Evolutionary conservation across 2,888 invertebrate species (phyloP).

Genomic region (Tineola bisselliella): DNA sequence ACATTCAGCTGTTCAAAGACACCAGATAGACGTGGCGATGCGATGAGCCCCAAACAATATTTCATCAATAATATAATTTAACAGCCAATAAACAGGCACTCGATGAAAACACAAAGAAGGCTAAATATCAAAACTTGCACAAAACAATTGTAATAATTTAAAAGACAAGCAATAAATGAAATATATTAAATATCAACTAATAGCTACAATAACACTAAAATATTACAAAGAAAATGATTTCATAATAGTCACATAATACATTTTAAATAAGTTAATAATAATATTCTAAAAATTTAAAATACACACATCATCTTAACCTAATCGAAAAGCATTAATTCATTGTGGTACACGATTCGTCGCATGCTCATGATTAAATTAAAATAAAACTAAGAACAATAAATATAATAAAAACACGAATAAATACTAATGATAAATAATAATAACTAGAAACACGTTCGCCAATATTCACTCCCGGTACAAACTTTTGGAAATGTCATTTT

Average conservation of each 20-base stretch:
- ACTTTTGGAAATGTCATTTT: slow-evolving; percentile 32
- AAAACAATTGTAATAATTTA: slow-evolving; percentile 59
- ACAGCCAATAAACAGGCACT: slow-evolving; percentile 40
- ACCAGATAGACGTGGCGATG: background rate
- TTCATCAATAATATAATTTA: background rate
- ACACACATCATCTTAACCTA: slow-evolving; percentile 63
- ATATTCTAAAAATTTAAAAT: slow-evolving; percentile 68
- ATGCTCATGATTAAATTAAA: slow-evolving; percentile 34
- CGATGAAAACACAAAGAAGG: slow-evolving; percentile 53
- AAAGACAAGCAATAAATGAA: slow-evolving; percentile 55
- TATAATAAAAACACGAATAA: slow-evolving; percentile 25
- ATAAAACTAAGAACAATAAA: slow-evolving; percentile 32
- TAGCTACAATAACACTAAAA: slow-evolving; percentile 60
- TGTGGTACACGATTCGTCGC: slow-evolving; percentile 5
- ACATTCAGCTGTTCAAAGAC: background rate
- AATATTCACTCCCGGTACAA: slow-evolving; percentile 23
- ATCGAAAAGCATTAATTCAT: slow-evolving; percentile 64
- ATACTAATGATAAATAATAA: slow-evolving; percentile 16
- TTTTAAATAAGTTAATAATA: slow-evolving; percentile 66
- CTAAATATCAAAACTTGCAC: slow-evolving; percentile 38
- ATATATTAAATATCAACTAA: slow-evolving; percentile 62
- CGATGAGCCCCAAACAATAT: background rate
- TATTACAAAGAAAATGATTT: slow-evolving; percentile 64
- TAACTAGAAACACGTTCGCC: slow-evolving; percentile 45
- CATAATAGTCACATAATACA: slow-evolving; percentile 63